These are phyloP conservation scores for Diadema setosum DNA, from an alignment of 35 echinoderm and acorn worm genomes.

Conservation along the genomic window DNA sequence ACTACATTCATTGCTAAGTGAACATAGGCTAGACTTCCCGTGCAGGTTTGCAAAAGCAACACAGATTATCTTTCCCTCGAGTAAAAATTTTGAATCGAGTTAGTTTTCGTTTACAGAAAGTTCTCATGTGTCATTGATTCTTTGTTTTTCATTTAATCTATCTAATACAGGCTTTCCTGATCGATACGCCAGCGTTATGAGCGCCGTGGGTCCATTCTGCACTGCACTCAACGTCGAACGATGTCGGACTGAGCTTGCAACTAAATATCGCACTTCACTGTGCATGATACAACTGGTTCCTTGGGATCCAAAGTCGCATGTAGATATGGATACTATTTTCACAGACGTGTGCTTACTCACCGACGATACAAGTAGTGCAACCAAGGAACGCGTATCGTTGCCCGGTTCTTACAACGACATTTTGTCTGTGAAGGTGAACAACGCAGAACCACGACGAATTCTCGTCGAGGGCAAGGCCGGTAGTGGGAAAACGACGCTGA, in stretches of 20 bases:
- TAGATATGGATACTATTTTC: slow-evolving; percentile 22
- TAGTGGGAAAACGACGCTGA: slow-evolving; percentile 43
- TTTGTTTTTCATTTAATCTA: background rate
- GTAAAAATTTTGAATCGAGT: too few relatives aligned
- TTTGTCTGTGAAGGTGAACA: background rate
- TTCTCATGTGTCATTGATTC: background rate
- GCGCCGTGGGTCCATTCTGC: background rate
- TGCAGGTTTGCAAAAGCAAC: too few relatives aligned
- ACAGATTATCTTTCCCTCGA: too few relatives aligned
- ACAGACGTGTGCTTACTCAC: slow-evolving; percentile 26
- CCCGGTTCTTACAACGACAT: slow-evolving; percentile 25
- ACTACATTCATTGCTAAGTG: too few relatives aligned
- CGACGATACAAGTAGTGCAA: background rate
- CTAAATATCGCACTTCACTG: background rate
- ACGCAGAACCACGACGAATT: background rate
- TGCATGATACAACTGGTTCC: slow-evolving; percentile 31
- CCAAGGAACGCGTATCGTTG: background rate
- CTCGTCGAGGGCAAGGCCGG: slow-evolving; percentile 37
- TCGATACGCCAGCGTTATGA: background rate
- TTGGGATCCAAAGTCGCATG: slow-evolving; percentile 17
- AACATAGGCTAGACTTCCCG: too few relatives aligned
- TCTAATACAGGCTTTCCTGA: background rate
- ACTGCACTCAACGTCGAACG: background rate
- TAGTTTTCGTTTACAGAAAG: too few relatives aligned
- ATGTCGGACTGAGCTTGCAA: background rate